Conservation (phyloP, 1,140 invertebrate genomes). For the Halesus radiatus region DNA sequence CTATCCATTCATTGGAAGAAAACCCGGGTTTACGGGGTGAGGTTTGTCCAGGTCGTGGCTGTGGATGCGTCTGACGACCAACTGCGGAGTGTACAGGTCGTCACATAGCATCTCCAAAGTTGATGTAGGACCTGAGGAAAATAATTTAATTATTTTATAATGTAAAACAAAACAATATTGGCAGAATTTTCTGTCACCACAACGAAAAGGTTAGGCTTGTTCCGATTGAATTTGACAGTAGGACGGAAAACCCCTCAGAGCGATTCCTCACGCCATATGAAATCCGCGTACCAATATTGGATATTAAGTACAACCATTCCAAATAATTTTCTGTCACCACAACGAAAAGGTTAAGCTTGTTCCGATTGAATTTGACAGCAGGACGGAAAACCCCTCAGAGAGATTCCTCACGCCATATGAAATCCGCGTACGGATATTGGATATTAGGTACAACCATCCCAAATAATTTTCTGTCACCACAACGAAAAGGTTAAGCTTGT, state of each 20-base stretch:
- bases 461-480: no score
- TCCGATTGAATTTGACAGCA: conserved; percentile 30
- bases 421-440: conserved; percentile 1
- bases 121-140: no score
- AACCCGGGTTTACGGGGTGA: no score
- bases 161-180: no score
- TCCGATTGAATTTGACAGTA: conserved; percentile 28
- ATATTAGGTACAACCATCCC: neutral
- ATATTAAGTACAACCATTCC: neutral
- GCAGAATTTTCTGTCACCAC: no score
- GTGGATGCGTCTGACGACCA: no score
- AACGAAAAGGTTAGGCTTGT: conserved; percentile 19
- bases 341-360: conserved; percentile 20
- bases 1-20: no score
- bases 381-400: conserved; percentile 18
- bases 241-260: conserved; percentile 18
- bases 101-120: no score
- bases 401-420: neutral
- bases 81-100: no score
- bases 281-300: neutral
- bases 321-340: no score
- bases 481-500: conserved; percentile 20
- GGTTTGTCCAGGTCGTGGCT: no score
- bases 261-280: neutral
- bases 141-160: no score